phyloP scores from a whole-genome alignment of 1,140 invertebrate genomes.

The Hyposmocoma kahamanoa region DNA sequence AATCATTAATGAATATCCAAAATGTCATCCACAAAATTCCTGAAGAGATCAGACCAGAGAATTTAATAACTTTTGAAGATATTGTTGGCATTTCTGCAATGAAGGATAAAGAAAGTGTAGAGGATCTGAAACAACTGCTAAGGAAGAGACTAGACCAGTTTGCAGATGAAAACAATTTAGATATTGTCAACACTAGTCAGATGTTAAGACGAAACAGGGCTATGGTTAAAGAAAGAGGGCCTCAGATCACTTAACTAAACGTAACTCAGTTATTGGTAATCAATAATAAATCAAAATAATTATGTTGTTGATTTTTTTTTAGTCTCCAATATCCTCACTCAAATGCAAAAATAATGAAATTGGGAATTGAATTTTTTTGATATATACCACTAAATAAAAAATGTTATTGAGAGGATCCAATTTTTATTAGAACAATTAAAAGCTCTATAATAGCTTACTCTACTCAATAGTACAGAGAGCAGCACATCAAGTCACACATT shows the following conservation, averaged over 20 bases:
- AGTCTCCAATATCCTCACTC: no score
- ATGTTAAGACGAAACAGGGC: conserved; percentile 42
- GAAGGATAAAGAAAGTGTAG: conserved; percentile 64
- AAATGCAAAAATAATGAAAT: no score
- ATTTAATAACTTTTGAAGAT: conserved; percentile 81
- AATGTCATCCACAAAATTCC: conserved; percentile 73
- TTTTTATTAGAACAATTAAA: no score
- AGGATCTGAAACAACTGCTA: conserved; percentile 74
- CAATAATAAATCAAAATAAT: no score
- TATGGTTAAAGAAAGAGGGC: conserved; percentile 60
- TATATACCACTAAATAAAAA: no score
- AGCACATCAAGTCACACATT: no score
- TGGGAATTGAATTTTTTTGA: no score
- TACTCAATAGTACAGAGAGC: no score
- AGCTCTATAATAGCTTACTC: no score
- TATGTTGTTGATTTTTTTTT: no score
- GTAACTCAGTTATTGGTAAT: no score
- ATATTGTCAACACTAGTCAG: conserved; percentile 45
- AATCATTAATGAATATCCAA: conserved; percentile 76
- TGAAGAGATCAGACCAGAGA: conserved; percentile 79
- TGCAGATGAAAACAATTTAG: conserved; percentile 62
- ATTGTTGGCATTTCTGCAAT: conserved; percentile 79
- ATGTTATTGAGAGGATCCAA: no score
- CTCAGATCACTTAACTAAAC: conserved; percentile 52
- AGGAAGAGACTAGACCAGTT: conserved; percentile 74